phyloP scores from a whole-genome alignment of 2,797 vertebrate species.

The Pseudochromis fuscus region DNA sequence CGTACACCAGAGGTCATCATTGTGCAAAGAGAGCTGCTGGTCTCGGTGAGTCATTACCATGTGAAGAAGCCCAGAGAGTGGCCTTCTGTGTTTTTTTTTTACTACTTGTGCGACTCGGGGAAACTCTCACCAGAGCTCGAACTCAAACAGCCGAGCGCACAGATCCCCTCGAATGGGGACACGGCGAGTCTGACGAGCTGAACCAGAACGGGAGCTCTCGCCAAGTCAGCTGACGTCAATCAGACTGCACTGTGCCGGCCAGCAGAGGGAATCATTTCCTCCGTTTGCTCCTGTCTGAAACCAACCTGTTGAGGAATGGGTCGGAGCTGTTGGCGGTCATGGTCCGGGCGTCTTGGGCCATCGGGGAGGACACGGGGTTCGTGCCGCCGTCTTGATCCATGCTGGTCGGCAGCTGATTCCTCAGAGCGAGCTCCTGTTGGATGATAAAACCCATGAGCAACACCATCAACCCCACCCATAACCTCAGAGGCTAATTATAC shows the following conservation, averaged over 20 bases:
- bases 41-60: slow-evolving; percentile 76
- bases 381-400: slow-evolving; percentile 96
- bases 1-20: slow-evolving; percentile 74
- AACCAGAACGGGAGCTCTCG: slow-evolving; percentile 24
- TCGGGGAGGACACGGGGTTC: slow-evolving; percentile 94
- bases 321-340: slow-evolving; percentile 99
- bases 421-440: slow-evolving; percentile 93
- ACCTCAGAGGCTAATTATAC: slow-evolving; percentile 50
- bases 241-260: not conserved
- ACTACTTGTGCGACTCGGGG: slow-evolving; percentile 69
- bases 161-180: slow-evolving; percentile 21
- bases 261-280: slow-evolving; percentile 4
- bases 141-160: slow-evolving; percentile 22
- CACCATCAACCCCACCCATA: slow-evolving; percentile 35
- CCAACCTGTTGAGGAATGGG: slow-evolving; percentile 99
- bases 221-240: slow-evolving; percentile 22
- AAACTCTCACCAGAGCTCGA: slow-evolving; percentile 41
- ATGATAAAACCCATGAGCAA: slow-evolving; percentile 52
- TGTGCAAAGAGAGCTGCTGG: slow-evolving; percentile 51
- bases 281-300: slow-evolving; percentile 42
- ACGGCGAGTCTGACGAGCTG: slow-evolving; percentile 11
- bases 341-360: slow-evolving; percentile 96
- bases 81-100: slow-evolving; percentile 71
- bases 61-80: slow-evolving; percentile 69
- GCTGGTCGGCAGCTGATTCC: slow-evolving; percentile 93